Base-by-base conservation (phyloP, 1,140 invertebrate species). In the Polypedilum vanderplanki region DNA sequence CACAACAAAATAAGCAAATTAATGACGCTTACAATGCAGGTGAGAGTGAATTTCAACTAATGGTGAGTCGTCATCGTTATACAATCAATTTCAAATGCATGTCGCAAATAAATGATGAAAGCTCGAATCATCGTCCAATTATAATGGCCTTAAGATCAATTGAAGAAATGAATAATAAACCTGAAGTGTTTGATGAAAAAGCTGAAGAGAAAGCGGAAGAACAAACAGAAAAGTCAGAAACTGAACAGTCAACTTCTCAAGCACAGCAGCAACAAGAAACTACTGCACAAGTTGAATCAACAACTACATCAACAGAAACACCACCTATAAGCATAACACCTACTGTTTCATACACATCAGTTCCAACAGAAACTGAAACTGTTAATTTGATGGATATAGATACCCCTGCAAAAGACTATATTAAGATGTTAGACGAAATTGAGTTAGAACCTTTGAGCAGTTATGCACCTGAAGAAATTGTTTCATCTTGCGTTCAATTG, bases 71-170 rank as follows among this genome's bases (percentile, higher is more conserved):
- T 17, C 85, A 93, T 78, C 84, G 90, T 57, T 96, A 95, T 79
- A 88, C 90, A 0, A 90, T 95, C 8, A 91, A 91, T 46, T 93
- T 95, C 79, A 89, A 87, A 22, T 89, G 89, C 74, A 95, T 95
- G 93, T 88, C 92, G 1, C 93, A 94, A 85, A 89, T 92, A 77
- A 89, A 88, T 76, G 88, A 95, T 79, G 93, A 95, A 75, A 93
- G 90, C 17, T 92, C 91, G 41, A 94, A 93, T 78, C 87, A 91
- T 78, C 84, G 94, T 57, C 93, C 94, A 0, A 92, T 96, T 1
- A 92, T 93, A 79, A 87, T 95, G 80, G 87, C 88, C 1, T 83
- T 93, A 1, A 81, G 79, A 76, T 76, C 79, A 0, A 79, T 80
- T 74, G 81, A 82, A 57, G 17, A n/a, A 20, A 70, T 70, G 65